Evolutionary conservation across 2,113 vertebrate genomes (phyloP).

Genomic region (human): DNA sequence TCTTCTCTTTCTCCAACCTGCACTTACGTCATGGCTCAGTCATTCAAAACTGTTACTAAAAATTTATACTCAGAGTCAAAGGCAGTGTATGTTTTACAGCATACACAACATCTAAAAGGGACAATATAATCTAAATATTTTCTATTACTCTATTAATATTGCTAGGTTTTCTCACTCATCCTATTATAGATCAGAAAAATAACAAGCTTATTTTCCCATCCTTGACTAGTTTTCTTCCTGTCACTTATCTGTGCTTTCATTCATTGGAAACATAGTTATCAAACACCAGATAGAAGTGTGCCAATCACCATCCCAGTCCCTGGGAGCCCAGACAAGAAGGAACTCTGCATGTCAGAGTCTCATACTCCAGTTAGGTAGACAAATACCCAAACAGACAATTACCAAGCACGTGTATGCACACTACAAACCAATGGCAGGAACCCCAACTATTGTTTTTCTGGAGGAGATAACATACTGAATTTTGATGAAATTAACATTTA

Average conservation of each 20-base stretch:
- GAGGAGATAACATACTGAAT: not conserved
- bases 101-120: not conserved
- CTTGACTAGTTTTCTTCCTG: not conserved
- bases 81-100: not conserved
- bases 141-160: not conserved
- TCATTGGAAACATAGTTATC: not conserved
- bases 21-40: not conserved
- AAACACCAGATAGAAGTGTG: not conserved
- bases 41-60: not conserved
- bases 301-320: not conserved
- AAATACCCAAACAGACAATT: not conserved
- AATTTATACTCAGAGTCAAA: not conserved
- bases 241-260: not conserved
- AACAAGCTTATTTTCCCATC: not conserved
- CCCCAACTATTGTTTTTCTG: not conserved
- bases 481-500: conserved; percentile 4
- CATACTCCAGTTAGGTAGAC: not conserved
- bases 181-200: conserved; percentile 10
- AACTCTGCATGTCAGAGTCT: not conserved
- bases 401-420: not conserved
- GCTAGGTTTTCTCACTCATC: not conserved
- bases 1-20: not conserved
- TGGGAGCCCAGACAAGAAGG: not conserved
- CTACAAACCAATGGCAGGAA: not conserved
- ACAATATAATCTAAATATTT: not conserved